Evolutionary conservation across 2,797 vertebrate genomes (phyloP).

Genomic region (Vespertilio murinus): DNA sequence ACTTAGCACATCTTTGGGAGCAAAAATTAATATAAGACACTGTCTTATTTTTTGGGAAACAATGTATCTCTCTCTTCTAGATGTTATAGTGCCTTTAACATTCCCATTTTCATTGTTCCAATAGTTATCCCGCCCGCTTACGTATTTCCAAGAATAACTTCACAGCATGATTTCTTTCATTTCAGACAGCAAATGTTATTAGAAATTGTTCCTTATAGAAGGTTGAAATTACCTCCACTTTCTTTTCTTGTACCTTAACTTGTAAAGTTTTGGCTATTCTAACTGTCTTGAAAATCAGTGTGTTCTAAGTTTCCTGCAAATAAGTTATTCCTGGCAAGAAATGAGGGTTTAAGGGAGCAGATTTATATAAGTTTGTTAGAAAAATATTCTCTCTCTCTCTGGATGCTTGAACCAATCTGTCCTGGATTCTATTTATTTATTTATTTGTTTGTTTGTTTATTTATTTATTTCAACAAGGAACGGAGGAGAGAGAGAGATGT

Average conservation of each 20-base stretch:
- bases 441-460: too few species aligned
- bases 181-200: neutral
- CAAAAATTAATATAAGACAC: too few species aligned
- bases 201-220: slow-evolving; percentile 6
- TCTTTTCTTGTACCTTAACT: neutral
- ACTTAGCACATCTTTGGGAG: too few species aligned
- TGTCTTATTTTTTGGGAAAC: too few species aligned
- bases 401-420: neutral
- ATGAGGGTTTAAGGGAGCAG: neutral
- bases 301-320: neutral
- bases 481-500: too few species aligned
- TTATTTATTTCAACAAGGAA: too few species aligned
- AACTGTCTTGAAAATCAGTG: neutral
- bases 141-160: neutral
- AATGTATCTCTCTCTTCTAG: neutral
- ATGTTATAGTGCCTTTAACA: neutral
- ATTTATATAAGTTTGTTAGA: neutral
- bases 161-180: neutral
- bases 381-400: neutral
- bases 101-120: neutral
- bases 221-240: neutral
- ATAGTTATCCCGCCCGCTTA: neutral
- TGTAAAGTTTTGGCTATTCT: neutral
- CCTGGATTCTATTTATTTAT: neutral
- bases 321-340: neutral